Evolutionary conservation across 2,113 vertebrate genomes (phyloP).

Genomic region (Notiomystis cincta): DNA sequence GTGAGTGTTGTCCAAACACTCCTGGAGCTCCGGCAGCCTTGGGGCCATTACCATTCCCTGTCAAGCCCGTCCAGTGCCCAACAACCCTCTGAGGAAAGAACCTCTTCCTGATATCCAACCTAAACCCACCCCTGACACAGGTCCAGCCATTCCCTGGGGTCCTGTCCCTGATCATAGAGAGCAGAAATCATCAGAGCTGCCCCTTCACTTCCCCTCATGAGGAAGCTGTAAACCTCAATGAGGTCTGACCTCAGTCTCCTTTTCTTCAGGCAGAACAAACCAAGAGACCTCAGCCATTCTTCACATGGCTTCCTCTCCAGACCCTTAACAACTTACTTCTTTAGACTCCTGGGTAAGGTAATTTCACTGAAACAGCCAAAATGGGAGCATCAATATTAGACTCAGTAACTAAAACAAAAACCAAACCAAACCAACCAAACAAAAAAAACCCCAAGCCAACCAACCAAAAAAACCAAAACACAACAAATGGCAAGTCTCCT

Average conservation of each 20-base stretch:
- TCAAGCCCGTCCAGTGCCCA: neutral
- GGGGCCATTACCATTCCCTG: neutral
- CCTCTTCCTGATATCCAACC: neutral
- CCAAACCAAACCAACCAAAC: too few species aligned
- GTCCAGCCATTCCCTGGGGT: neutral
- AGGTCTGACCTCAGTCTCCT: neutral
- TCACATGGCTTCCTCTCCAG: neutral
- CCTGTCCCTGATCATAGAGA: too few species aligned
- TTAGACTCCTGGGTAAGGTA: neutral
- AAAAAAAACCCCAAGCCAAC: too few species aligned
- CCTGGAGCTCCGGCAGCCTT: neutral
- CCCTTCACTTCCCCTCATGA: neutral
- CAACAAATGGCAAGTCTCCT: neutral
- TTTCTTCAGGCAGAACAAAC: neutral
- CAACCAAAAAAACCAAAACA: neutral
- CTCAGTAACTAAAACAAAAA: neutral
- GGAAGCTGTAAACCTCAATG: neutral
- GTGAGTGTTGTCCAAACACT: neutral
- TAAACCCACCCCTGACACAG: neutral
- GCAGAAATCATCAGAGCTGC: neutral
- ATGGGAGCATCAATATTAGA: neutral
- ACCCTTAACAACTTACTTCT: neutral
- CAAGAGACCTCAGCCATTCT: neutral
- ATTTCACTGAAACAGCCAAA: neutral
- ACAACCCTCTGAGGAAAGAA: neutral